Evolutionary conservation across 1,140 invertebrate species (phyloP).

Genomic region (Copidosoma floridanum): DNA sequence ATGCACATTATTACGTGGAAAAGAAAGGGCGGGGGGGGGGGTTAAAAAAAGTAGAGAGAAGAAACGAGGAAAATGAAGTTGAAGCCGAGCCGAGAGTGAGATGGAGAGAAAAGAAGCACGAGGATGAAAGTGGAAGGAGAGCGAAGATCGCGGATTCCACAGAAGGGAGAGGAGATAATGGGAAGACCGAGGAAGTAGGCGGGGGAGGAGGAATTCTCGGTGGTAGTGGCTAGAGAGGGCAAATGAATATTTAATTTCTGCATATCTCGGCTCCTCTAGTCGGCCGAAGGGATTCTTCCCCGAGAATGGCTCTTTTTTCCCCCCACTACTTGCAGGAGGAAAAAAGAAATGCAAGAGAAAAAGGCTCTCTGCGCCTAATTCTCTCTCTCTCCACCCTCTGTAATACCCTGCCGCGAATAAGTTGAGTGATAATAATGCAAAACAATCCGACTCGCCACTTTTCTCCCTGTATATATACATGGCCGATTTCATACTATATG

Average conservation of each 20-base stretch:
- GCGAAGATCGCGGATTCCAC: background rate
- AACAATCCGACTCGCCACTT: background rate
- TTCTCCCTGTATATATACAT: too few relatives aligned
- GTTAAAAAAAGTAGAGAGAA: too few relatives aligned
- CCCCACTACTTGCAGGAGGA: background rate
- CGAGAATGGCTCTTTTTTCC: constrained; percentile 6
- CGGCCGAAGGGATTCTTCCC: constrained; percentile 9
- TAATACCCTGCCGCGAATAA: background rate
- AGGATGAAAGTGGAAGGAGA: background rate
- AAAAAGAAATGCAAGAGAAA: constrained; percentile 6
- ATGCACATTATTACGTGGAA: too few relatives aligned
- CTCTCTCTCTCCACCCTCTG: too few relatives aligned
- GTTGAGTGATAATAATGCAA: constrained; percentile 16
- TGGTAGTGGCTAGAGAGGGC: constrained; percentile 30
- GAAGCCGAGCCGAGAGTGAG: background rate
- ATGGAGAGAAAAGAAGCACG: background rate
- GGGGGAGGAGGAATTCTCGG: constrained; percentile 18
- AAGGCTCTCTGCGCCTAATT: constrained; percentile 2
- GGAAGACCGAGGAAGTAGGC: background rate
- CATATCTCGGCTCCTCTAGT: constrained; percentile 39
- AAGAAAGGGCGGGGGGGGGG: too few relatives aligned
- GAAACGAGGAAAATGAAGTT: constrained; percentile 4
- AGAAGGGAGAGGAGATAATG: background rate
- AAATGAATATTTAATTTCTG: constrained; percentile 50
- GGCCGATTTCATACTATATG: too few relatives aligned